A percentile compares a stretch with the other conserved stretches of the same genome.
phyloP scores from a whole-genome alignment of 2,888 invertebrate species.

The Eupeodes latifasciatus region DNA sequence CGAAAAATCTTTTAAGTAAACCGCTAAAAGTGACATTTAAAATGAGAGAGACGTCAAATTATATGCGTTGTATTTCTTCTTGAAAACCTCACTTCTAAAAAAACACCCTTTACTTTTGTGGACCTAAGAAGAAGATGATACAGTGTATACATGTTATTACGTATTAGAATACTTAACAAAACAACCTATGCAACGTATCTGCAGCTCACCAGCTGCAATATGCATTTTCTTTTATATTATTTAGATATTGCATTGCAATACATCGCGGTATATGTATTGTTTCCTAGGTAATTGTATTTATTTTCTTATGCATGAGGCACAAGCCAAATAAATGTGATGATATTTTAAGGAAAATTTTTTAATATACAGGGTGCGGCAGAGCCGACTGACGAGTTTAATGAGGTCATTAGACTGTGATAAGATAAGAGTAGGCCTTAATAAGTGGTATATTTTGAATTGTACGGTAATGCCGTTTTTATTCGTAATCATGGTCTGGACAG shows the following conservation, averaged over 20 bases:
- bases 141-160: not conserved
- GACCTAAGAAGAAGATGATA: not conserved
- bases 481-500: too few relatives aligned
- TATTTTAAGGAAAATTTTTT: constrained; percentile 20
- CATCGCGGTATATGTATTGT: constrained; percentile 12
- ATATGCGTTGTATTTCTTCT: too few relatives aligned
- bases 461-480: too few relatives aligned
- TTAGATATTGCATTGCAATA: not conserved
- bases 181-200: not conserved
- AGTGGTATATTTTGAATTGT: too few relatives aligned
- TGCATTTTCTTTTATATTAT: not conserved
- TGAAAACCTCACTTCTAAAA: too few relatives aligned
- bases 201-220: not conserved
- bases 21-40: too few relatives aligned
- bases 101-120: not conserved
- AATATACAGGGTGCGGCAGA: too few relatives aligned
- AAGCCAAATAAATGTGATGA: constrained; percentile 55
- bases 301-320: constrained; percentile 41
- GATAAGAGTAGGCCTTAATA: too few relatives aligned
- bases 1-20: too few relatives aligned
- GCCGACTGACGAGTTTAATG: too few relatives aligned
- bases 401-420: too few relatives aligned
- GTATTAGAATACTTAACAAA: not conserved
- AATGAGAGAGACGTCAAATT: too few relatives aligned
- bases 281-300: constrained; percentile 65